These are phyloP conservation scores for Drosophila arawakana DNA, from an alignment of 1,140 invertebrate species.

Conservation along the genomic window DNA sequence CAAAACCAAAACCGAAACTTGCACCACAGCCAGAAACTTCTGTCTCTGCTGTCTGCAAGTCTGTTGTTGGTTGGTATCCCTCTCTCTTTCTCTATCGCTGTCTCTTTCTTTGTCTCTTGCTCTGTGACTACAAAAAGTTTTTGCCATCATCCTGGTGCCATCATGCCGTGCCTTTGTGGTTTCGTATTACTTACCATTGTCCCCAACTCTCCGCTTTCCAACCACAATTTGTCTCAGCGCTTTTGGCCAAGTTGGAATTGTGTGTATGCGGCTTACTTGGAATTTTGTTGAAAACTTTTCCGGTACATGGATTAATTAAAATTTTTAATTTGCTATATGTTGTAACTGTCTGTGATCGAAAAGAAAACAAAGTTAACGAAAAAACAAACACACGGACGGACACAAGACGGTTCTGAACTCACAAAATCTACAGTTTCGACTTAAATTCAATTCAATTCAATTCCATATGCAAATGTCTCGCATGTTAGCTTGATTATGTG, in stretches of 20 bases:
- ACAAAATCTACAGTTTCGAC: slow-evolving; percentile 44
- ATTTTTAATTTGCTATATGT: slow-evolving; percentile 52
- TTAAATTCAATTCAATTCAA: slow-evolving; percentile 73
- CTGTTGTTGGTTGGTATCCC: slow-evolving; percentile 16
- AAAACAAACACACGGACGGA: no score
- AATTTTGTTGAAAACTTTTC: slow-evolving; percentile 67
- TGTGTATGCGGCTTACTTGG: slow-evolving; percentile 20
- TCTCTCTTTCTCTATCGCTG: slow-evolving; percentile 14
- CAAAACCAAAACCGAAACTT: slow-evolving; percentile 59
- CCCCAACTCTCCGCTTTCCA: slow-evolving; percentile 5
- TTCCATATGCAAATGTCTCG: slow-evolving; percentile 75
- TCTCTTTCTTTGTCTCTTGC: slow-evolving; percentile 14
- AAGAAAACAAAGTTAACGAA: slow-evolving; percentile 16
- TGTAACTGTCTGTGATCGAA: slow-evolving; percentile 55
- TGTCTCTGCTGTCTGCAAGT: slow-evolving; percentile 31
- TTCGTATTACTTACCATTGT: slow-evolving; percentile 61
- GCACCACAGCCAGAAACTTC: slow-evolving; percentile 53
- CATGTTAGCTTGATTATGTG: slow-evolving; percentile 83
- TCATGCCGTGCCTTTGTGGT: slow-evolving; percentile 55
- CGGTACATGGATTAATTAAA: slow-evolving; percentile 72
- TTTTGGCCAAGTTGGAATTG: slow-evolving; percentile 41
- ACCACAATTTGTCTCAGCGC: slow-evolving; percentile 38
- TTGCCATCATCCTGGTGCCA: slow-evolving; percentile 49
- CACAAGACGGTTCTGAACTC: no score
- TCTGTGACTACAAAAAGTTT: slow-evolving; percentile 56